A percentile compares a stretch with the other conserved stretches of the same genome.
Evolutionary conservation across 2,113 vertebrate genomes (phyloP).

Genomic region (Phalacrocorax aristotelis): DNA sequence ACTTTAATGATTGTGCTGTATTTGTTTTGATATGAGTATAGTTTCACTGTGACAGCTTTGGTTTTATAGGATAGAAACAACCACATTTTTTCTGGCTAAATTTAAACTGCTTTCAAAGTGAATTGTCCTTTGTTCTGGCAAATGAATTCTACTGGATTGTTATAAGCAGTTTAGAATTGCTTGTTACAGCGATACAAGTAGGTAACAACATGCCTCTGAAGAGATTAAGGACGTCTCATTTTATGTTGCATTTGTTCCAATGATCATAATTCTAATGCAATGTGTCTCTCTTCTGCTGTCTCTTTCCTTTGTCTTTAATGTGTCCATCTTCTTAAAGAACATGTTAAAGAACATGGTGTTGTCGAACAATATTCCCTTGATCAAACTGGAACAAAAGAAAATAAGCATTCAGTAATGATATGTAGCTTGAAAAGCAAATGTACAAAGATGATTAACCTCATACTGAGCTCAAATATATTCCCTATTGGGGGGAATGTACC

Average conservation of each 20-base stretch:
- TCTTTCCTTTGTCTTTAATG: neutral
- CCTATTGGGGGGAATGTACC: neutral
- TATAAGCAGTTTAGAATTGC: neutral
- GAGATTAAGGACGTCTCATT: neutral
- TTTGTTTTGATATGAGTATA: neutral
- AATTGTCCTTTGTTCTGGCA: neutral
- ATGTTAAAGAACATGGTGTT: neutral
- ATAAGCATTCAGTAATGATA: neutral
- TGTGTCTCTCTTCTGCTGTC: neutral
- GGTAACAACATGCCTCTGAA: neutral
- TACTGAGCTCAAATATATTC: neutral
- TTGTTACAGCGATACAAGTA: neutral
- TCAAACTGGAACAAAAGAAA: neutral
- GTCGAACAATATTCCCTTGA: neutral
- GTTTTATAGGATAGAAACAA: neutral
- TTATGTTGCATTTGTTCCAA: neutral
- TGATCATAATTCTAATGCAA: neutral
- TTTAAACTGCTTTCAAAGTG: neutral
- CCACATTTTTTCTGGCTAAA: neutral
- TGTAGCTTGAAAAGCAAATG: neutral
- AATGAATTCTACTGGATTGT: neutral
- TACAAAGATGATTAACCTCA: neutral
- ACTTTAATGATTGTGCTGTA: neutral
- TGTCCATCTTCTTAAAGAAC: neutral
- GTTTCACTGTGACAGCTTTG: neutral